Evolutionary conservation across 1,140 invertebrate species (phyloP).

Genomic region (Chelonus insularis): DNA sequence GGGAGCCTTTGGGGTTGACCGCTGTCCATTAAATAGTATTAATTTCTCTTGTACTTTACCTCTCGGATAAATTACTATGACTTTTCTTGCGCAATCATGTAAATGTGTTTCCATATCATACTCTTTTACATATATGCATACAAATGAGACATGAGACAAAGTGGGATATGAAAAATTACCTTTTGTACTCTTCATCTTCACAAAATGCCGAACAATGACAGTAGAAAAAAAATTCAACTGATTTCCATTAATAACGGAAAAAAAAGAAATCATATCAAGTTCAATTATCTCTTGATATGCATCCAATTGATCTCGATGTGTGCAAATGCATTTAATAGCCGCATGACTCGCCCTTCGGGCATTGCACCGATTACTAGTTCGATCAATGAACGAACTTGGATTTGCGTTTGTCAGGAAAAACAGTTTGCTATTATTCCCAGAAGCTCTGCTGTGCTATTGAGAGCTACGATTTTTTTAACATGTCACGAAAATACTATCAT

Average conservation of each 20-base stretch:
- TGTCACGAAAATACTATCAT: neutral
- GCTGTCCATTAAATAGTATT: slow-evolving; percentile 20
- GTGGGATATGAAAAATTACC: too few relatives aligned
- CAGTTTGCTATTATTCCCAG: slow-evolving; percentile 37
- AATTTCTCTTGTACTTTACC: slow-evolving; percentile 13
- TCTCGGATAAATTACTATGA: neutral
- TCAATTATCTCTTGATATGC: neutral
- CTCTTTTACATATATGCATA: too few relatives aligned
- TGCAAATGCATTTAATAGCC: slow-evolving; percentile 35
- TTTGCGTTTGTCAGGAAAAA: slow-evolving; percentile 39
- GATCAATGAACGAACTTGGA: slow-evolving; percentile 35
- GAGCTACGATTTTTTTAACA: neutral
- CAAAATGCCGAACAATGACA: too few relatives aligned
- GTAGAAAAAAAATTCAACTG: too few relatives aligned
- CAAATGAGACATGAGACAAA: too few relatives aligned
- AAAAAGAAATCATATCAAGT: neutral
- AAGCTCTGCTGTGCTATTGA: slow-evolving; percentile 23
- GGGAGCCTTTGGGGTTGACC: slow-evolving; percentile 30
- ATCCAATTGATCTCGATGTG: slow-evolving; percentile 9
- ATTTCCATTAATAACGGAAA: too few relatives aligned
- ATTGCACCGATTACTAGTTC: slow-evolving; percentile 15
- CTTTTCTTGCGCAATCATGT: neutral
- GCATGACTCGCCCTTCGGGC: slow-evolving; percentile 26
- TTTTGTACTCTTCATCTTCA: too few relatives aligned
- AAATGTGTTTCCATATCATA: neutral